phyloP scores from a whole-genome alignment of 2,888 invertebrate species.

The Arrhopalites spinosus region DNA sequence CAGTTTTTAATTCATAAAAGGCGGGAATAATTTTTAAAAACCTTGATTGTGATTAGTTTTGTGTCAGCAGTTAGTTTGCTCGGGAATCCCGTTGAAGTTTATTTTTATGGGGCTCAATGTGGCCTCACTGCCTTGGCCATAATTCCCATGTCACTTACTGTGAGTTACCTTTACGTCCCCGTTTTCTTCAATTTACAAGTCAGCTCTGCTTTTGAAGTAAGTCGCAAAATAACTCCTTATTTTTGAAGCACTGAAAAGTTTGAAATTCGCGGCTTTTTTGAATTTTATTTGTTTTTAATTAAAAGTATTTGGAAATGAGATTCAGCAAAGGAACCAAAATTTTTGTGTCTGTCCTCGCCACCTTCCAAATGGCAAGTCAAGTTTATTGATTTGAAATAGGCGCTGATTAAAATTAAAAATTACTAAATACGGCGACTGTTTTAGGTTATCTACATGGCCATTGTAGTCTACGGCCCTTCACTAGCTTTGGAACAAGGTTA shows the following conservation, averaged over 20 bases:
- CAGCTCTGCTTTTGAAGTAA: too few species aligned
- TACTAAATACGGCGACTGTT: too few species aligned
- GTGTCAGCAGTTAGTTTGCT: slow-evolving; percentile 87
- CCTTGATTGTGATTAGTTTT: slow-evolving; percentile 68
- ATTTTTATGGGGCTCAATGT: slow-evolving; percentile 83
- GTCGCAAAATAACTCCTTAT: too few species aligned
- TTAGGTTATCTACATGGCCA: slow-evolving; percentile 62
- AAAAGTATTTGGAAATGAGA: slow-evolving; percentile 63
- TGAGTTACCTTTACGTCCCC: slow-evolving; percentile 59
- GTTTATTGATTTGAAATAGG: too few species aligned
- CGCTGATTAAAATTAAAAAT: too few species aligned
- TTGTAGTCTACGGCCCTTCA: slow-evolving; percentile 72
- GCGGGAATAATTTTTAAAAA: not conserved
- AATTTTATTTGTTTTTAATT: too few species aligned
- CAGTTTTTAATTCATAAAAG: not conserved
- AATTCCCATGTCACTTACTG: slow-evolving; percentile 56
- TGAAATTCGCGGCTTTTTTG: too few species aligned
- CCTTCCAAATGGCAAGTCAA: slow-evolving; percentile 61
- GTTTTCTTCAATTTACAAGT: slow-evolving; percentile 60
- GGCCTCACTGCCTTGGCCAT: slow-evolving; percentile 59
- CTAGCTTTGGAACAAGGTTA: slow-evolving; percentile 71
- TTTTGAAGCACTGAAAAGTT: too few species aligned
- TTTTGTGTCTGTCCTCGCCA: slow-evolving; percentile 60
- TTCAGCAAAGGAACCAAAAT: slow-evolving; percentile 60
- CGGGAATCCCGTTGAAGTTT: slow-evolving; percentile 91